Evolutionary conservation across 2,888 invertebrate genomes (phyloP).

Genomic region (Andrena bucephala): DNA sequence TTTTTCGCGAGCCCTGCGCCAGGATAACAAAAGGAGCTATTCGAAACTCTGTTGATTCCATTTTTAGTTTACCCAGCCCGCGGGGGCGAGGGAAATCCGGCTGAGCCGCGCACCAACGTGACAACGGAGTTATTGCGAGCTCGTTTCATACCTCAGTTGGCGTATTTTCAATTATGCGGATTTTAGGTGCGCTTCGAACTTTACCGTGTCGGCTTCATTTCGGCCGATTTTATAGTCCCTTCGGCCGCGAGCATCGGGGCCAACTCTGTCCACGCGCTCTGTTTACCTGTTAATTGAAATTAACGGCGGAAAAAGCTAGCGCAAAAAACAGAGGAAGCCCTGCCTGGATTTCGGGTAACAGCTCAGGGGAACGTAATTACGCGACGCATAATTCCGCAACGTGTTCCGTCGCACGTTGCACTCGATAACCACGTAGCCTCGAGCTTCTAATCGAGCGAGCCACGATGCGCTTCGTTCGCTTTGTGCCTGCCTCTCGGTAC

Average conservation of each 20-base stretch:
- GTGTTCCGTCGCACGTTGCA: background rate
- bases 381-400: conserved; percentile 24
- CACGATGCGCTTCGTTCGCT: conserved; percentile 1
- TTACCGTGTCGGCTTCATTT: conserved; percentile 41
- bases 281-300: conserved; percentile 44
- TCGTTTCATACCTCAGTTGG: conserved; percentile 63
- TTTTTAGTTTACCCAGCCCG: background rate
- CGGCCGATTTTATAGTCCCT: conserved; percentile 36
- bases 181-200: conserved; percentile 46
- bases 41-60: background rate
- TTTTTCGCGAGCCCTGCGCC: background rate
- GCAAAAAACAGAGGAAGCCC: background rate
- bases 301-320: conserved; percentile 42
- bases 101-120: conserved; percentile 6
- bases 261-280: background rate
- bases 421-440: conserved; percentile 9
- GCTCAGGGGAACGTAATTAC: conserved; percentile 30
- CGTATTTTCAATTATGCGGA: conserved; percentile 71
- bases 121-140: conserved; percentile 22
- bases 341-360: conserved; percentile 17
- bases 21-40: background rate
- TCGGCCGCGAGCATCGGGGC: background rate
- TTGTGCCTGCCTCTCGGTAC: background rate
- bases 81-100: background rate
- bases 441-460: conserved; percentile 8